These are phyloP conservation scores for Phylloscopus whistleri DNA, from an alignment of 2,113 vertebrate species.

Conservation along the genomic window DNA sequence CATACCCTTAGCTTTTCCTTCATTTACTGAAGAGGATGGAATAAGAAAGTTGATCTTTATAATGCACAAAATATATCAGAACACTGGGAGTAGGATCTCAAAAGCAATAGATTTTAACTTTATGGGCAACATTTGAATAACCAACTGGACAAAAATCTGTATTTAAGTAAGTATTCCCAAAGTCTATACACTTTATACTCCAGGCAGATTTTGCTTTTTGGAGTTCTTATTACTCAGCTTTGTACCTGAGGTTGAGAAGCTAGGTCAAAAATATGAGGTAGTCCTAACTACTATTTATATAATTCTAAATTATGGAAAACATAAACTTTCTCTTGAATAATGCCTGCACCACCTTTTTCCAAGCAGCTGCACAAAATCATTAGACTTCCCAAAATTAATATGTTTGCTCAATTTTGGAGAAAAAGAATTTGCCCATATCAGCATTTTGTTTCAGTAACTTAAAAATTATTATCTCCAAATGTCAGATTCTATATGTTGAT, in stretches of 20 bases:
- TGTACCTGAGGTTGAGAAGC: not conserved
- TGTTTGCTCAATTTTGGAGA: not conserved
- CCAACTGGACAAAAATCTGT: not conserved
- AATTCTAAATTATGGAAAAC: not conserved
- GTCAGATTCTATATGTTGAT: not conserved
- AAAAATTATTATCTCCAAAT: not conserved
- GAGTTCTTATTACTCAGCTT: not conserved
- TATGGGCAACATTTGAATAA: not conserved
- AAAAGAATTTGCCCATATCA: not conserved
- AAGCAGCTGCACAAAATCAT: constrained; percentile 26
- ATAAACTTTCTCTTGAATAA: not conserved
- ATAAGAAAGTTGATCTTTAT: not conserved
- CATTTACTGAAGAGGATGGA: not conserved
- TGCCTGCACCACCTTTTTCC: not conserved
- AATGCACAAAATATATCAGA: not conserved
- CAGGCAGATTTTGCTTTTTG: not conserved
- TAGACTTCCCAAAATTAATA: not conserved
- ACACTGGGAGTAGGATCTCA: not conserved
- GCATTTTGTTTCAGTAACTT: not conserved
- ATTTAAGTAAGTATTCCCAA: not conserved
- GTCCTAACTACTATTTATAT: not conserved
- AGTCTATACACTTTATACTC: not conserved
- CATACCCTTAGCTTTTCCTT: not conserved
- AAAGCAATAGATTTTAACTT: not conserved
- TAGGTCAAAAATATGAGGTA: not conserved